phyloP scores from a whole-genome alignment of 2,113 vertebrate genomes.

The Otocyon megalotis region DNA sequence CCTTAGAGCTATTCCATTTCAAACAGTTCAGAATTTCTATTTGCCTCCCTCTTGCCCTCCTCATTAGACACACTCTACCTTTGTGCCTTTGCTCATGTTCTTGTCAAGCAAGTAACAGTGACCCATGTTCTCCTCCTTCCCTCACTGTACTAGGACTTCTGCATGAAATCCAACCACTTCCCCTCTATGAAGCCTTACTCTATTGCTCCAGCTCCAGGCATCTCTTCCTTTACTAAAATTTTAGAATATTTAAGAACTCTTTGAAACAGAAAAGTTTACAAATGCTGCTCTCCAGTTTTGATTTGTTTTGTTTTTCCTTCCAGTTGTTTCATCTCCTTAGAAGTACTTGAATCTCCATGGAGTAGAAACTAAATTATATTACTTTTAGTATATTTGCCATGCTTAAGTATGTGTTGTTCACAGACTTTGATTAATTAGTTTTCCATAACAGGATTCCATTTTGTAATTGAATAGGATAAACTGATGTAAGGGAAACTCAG shows the following conservation, averaged over 20 bases:
- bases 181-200: not conserved
- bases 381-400: not conserved
- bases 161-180: not conserved
- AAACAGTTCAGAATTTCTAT: not conserved
- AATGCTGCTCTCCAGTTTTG: not conserved
- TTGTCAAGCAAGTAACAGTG: not conserved
- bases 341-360: not conserved
- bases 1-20: not conserved
- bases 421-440: not conserved
- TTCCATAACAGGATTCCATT: not conserved
- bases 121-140: not conserved
- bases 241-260: not conserved
- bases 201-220: not conserved
- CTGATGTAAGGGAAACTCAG: not conserved
- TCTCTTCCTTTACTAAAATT: not conserved
- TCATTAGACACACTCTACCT: fast-evolving
- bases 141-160: not conserved
- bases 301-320: not conserved
- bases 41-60: not conserved
- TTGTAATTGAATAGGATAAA: not conserved
- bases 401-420: not conserved
- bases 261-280: not conserved
- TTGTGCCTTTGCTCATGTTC: not conserved
- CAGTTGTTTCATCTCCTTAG: not conserved
- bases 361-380: not conserved